These are phyloP conservation scores for Euura saliciscinereae DNA, from an alignment of 1,140 invertebrate species.

Conservation along the genomic window DNA sequence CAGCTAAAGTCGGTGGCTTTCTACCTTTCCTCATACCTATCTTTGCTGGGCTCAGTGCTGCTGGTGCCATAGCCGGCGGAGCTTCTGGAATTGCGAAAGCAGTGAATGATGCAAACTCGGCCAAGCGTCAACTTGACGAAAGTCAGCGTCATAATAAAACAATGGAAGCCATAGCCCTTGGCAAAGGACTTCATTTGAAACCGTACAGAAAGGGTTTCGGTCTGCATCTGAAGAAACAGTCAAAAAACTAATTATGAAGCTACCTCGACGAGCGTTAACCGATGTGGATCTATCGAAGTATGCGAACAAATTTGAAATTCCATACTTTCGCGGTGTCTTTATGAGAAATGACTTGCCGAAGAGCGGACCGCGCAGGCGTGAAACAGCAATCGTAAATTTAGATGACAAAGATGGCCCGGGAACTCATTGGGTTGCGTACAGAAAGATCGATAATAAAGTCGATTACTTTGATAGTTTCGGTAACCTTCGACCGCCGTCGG, in stretches of 20 bases:
- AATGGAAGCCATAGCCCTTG: slow-evolving; percentile 18
- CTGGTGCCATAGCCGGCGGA: too few relatives aligned
- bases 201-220: slow-evolving; percentile 21
- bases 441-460: background rate
- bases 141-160: slow-evolving; percentile 13
- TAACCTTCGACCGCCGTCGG: too few relatives aligned
- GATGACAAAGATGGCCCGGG: too few relatives aligned
- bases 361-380: slow-evolving; percentile 14
- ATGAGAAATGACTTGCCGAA: slow-evolving; percentile 25
- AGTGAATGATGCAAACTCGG: background rate
- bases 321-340: background rate
- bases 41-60: too few relatives aligned
- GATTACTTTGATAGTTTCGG: too few relatives aligned
- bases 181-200: slow-evolving; percentile 20
- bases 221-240: background rate
- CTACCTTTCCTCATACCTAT: too few relatives aligned
- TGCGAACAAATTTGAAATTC: slow-evolving; percentile 23
- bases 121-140: slow-evolving; percentile 13
- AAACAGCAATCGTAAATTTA: background rate
- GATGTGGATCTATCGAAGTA: slow-evolving; percentile 23
- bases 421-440: background rate
- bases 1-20: background rate
- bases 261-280: slow-evolving; percentile 8
- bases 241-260: slow-evolving; percentile 18
- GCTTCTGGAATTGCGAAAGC: too few relatives aligned